Percentiles rank a stretch among this genome's conserved stretches.
Conservation (phyloP, 2,113 vertebrate species). For the Perca flavescens region DNA sequence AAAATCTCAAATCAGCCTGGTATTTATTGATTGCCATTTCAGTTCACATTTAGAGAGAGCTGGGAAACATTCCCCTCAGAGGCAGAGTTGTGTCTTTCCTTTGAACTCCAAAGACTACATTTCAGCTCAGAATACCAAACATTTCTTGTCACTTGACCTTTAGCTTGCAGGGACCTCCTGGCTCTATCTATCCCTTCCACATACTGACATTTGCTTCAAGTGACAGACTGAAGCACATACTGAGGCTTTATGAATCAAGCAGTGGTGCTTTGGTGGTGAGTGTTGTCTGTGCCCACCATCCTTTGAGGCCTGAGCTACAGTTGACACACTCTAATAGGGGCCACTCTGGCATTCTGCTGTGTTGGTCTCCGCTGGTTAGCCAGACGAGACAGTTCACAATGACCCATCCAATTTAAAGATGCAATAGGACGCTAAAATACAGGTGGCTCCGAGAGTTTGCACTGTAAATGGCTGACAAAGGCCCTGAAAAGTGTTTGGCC, state of each 20-base stretch:
- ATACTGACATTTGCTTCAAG: slow-evolving; percentile 52
- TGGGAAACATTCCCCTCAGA: slow-evolving; percentile 37
- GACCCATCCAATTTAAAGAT: slow-evolving; percentile 46
- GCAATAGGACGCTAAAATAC: slow-evolving; percentile 28
- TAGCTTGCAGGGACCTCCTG: slow-evolving; percentile 59
- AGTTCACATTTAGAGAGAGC: slow-evolving; percentile 42
- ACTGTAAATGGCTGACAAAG: slow-evolving; percentile 53
- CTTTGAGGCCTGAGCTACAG: slow-evolving; percentile 60
- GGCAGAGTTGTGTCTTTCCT: slow-evolving; percentile 25
- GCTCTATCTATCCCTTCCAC: slow-evolving; percentile 51
- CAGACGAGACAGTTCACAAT: slow-evolving; percentile 37
- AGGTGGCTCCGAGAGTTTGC: slow-evolving; percentile 33
- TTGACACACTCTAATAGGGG: slow-evolving; percentile 57
- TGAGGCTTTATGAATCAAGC: slow-evolving; percentile 49
- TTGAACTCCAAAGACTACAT: slow-evolving; percentile 43
- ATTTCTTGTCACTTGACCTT: slow-evolving; percentile 73
- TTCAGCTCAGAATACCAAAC: slow-evolving; percentile 61
- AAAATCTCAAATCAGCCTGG: slow-evolving; percentile 34
- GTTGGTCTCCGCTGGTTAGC: slow-evolving; percentile 52
- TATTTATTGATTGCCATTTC: slow-evolving; percentile 64
- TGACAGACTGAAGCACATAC: slow-evolving; percentile 43
- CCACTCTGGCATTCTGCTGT: slow-evolving; percentile 41
- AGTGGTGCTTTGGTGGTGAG: slow-evolving; percentile 19
- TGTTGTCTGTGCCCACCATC: slow-evolving; percentile 15
- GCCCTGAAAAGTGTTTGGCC: slow-evolving; percentile 52